Evolutionary conservation across 2,797 vertebrate genomes (phyloP), one percentile per base, ranked within the genome.

Genomic region (Hoplostethus atlanticus): DNA sequence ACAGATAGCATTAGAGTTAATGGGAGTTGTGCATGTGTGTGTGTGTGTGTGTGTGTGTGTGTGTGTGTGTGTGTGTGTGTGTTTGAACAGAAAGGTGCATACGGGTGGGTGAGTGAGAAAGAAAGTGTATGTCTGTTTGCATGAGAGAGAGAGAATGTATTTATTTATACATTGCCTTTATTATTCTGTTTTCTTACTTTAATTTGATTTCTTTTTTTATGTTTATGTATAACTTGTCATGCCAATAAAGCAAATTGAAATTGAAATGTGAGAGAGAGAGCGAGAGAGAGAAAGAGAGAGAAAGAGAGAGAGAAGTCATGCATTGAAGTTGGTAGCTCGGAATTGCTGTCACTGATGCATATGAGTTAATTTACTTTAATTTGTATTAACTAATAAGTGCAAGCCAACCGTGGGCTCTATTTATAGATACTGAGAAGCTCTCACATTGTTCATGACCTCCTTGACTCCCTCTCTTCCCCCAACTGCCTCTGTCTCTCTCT

Each of bases 331-430:
- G 76, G 87, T 83, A 73, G 67, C 72, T 73, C 71, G 71, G 66
- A 57, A 73, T 78, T 42, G 53, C 70, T 88, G 77, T 83, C 88
- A 84, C 72, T 80, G 86, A 89, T 80, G 82, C 87, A 81, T 71
- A 55, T 73, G 56, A 85, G 68, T 85, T 89, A 16, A 91, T 91
- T 89, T 87, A 78, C 69, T 86, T 88, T 86, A 65, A 90, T 89
- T 85, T 87, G 85, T 85, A 83, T 82, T 80, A 87, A 80, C 83
- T 74, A 84, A 80, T 77, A 88, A 81, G 73, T 81, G 82, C 81
- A 84, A 74, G 73, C 74, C 79, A 76, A 84, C 67, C 64, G 6
- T 88, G 59, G 64, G 71, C 48, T 76, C 81, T 89, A 88, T 89
- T 89, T 83, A 81, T 84, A 89, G 80, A 70, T 30, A 21, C 66